Conservation (phyloP, 30 jellyfish, hydroid and myxozoan genomes). For the Calvadosia cruxmelitensis region DNA sequence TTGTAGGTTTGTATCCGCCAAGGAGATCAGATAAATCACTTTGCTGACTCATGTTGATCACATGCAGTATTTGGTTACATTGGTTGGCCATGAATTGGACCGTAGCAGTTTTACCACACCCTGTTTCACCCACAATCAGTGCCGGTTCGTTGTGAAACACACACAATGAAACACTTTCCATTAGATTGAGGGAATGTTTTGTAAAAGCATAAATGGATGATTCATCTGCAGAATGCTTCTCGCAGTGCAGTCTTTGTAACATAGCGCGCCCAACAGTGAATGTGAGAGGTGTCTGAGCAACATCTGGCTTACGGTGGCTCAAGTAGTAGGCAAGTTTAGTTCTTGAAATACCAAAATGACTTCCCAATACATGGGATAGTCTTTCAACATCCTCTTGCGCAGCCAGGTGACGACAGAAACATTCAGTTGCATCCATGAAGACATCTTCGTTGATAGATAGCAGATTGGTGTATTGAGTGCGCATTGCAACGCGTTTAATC, state of each 20-base stretch:
- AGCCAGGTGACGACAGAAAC: slow-evolving; percentile 68
- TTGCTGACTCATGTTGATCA: slow-evolving; percentile 90
- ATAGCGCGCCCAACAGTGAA: slow-evolving; percentile 54
- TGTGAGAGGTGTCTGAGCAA: slow-evolving; percentile 22
- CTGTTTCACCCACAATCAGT: slow-evolving; percentile 94
- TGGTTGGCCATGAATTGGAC: slow-evolving; percentile 82
- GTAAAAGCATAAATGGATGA: slow-evolving; percentile 45
- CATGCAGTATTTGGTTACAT: slow-evolving; percentile 69
- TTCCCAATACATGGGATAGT: slow-evolving; percentile 58
- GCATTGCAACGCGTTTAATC: slow-evolving; percentile 43
- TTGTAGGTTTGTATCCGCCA: slow-evolving; percentile 96
- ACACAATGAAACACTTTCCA: slow-evolving; percentile 66
- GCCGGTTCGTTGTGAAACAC: slow-evolving; percentile 73
- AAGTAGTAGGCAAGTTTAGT: slow-evolving; percentile 50
- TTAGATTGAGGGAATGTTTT: slow-evolving; percentile 49
- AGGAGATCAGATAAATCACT: slow-evolving; percentile 85
- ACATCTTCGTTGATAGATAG: slow-evolving; percentile 28
- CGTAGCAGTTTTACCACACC: slow-evolving; percentile 95
- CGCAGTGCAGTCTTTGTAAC: slow-evolving; percentile 13
- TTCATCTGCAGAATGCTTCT: not conserved
- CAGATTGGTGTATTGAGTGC: slow-evolving; percentile 10
- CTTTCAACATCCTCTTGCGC: slow-evolving; percentile 16
- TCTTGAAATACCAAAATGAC: slow-evolving; percentile 58
- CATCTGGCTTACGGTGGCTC: slow-evolving; percentile 36
- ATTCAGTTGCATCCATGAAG: slow-evolving; percentile 61